Evolutionary conservation across 2,888 invertebrate species (phyloP), one percentile per base, ranked within the genome.

Genomic region (Ommatoiulus sabulosus): DNA sequence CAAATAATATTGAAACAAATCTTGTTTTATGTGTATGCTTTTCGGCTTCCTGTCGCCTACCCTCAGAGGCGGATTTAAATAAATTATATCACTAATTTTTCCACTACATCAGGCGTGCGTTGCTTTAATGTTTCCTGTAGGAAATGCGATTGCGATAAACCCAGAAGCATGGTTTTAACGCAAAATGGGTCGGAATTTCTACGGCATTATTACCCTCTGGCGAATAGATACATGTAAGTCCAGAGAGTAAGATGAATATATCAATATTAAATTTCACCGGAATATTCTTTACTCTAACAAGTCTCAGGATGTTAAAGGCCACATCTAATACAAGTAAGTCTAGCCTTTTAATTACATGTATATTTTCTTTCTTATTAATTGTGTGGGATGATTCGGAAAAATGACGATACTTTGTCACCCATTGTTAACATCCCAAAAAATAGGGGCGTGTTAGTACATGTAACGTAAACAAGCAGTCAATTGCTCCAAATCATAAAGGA

Each of bases 321-420:
- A n/a, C 63, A n/a, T n/a, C n/a, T 63, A 63, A 63, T 20, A n/a
- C 15, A 63, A 63, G 63, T 63, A 63, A 63, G 63, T 63, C 20
- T 63, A 63, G 63, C 17, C 5, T 5, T 63, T 63, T n/a, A 20
- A 6, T 63, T 17, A n/a, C n/a, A 63, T 63, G 3, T n/a, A n/a
- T 5, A 15, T 57, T 15, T 17, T 15, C 15, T 57, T 57, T 17
- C 4, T 15, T 57, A 57, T 57, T 0, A 57, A 57, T 4, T 57
- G 17, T 63, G 63, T n/a, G 7, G 7, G n/a, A 35, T 35, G 2
- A 0, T 35, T 35, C 35, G 35, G 35, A 35, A 35, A 35, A 35
- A 35, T 35, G 35, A 35, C 35, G 35, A 35, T 35, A 35, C 35
- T 35, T 35, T 35, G 35, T 35, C 35, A 35, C 35, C 35, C 35